Evolutionary conservation across 2,797 vertebrate genomes (phyloP).

Genomic region (Arnoldichthys spilopterus): DNA sequence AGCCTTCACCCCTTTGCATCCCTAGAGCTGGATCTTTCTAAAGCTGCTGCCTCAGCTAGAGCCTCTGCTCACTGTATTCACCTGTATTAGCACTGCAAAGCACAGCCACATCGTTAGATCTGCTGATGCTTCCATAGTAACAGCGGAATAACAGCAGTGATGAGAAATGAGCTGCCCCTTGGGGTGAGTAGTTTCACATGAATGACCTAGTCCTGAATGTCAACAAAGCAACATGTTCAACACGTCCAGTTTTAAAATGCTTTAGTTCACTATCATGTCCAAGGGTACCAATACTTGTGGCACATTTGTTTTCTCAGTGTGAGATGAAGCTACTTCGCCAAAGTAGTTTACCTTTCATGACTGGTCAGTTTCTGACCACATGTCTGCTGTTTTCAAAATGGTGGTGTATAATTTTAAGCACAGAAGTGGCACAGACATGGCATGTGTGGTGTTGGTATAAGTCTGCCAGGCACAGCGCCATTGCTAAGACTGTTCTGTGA

Average conservation of each 20-base stretch:
- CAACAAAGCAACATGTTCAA: slow-evolving; percentile 5
- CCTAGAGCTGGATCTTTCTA: background rate
- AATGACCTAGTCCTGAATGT: background rate
- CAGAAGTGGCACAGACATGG: no score
- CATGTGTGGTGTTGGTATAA: no score
- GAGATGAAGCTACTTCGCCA: no score
- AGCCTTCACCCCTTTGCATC: background rate
- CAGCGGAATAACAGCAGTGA: background rate
- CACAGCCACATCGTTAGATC: slow-evolving; percentile 17
- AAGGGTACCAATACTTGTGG: no score
- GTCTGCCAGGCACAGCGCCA: no score
- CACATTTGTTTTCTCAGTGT: no score
- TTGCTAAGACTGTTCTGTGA: no score
- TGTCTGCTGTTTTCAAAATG: no score
- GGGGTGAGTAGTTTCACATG: background rate
- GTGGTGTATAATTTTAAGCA: no score
- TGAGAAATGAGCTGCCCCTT: background rate
- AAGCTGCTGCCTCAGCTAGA: slow-evolving; percentile 21
- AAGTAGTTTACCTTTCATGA: no score
- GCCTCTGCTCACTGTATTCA: background rate
- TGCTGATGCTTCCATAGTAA: slow-evolving; percentile 9
- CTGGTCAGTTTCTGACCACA: no score
- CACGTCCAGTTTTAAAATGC: background rate
- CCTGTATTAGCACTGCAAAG: background rate
- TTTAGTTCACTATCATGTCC: no score